Base-by-base conservation (phyloP, 2,888 invertebrate genomes). In the Drepana falcataria region DNA sequence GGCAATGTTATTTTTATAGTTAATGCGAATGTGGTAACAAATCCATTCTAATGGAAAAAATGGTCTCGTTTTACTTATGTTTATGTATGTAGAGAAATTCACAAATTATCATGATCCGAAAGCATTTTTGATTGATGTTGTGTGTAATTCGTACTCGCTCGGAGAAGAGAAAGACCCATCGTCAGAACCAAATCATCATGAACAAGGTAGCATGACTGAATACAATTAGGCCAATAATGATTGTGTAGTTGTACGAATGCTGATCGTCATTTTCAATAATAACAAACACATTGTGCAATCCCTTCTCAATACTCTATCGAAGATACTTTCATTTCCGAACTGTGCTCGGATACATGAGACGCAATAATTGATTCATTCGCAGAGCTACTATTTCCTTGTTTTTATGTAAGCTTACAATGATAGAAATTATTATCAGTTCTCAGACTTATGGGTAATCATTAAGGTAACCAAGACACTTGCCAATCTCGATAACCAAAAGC, bases 291-390 rank as follows among this genome's bases (percentile, higher is more conserved):
- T 51, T 51, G 51, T 51, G 51, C 34, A 51, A 51, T 51, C 51
- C 51, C 51, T 51, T 51, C 40, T 51, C 51, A 40, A 40, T 51
- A 51, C 40, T 2, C 21, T 51, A 34, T 51, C 34, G 51, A 51
- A 51, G 40, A 51, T 51, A 60, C 64, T 62, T 64, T 62, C 62
- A 59, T 64, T 59, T 64, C 58, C 59, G 60, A 62, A 61, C 54
- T 59, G 48, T 35, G 47, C 33, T 51, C 35, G 35, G 49, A 56
- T 60, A 54, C 54, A 53, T 54, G 52, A 51, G 40, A 52, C 53
- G 58, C 54, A 54, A 57, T 58, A 58, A 59, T 55, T 58, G 55
- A 53, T 53, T 55, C 51, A 52, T 49, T 55, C 57, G 48, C 35
- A 51, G 34, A 41, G 40, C 9, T 9, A 9, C 44, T 1, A 44